Base-by-base conservation (phyloP, 1,140 invertebrate species). In the Drosophila pruinosa region DNA sequence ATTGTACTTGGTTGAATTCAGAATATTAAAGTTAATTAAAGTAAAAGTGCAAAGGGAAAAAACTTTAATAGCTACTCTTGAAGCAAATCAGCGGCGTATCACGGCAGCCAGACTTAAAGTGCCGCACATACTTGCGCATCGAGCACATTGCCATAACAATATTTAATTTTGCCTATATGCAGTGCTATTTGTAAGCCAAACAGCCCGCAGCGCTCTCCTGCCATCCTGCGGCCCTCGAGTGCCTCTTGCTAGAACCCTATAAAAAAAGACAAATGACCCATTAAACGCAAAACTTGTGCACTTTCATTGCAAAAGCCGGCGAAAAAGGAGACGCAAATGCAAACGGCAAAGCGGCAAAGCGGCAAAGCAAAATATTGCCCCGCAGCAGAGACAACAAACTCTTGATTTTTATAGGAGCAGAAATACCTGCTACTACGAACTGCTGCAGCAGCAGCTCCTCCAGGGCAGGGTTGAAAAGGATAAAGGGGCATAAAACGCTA, bases 251-350 rank as follows among this genome's bases (percentile, higher is more conserved):
- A 1, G 10, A 61, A 45, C 43, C 57, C 63, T 63, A 85, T 85
- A 86, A 81, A 86, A 85, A 78, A 81, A 86, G 82, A 86, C 82
- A 86, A 86, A 86, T 88, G 82, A 88, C 58, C 81, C 81, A 86
- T 86, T 86, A 86, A 86, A 79, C 77, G 82, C 65, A 77, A 88
- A 86, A 86, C 81, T 86, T 86, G 81, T 86, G 77, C 81, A 86
- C 81, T 86, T 78, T 75, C 73, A 78, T 75, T 77, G 81, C 77
- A 58, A 71, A 36, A 22, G 22, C 21, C 10, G 21, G 12, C 22
- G 26, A 5, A 17, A 31, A 15, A 34, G 15, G 7, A 17, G 17
- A 56, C 3, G 31, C 31, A 78, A 82, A 82, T 81, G 78, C 78
- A 81, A 78, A 81, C 56, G 57, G 34, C 56, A 34, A 47, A 45